Evolutionary conservation across 2,888 invertebrate genomes (phyloP).

Genomic region (Chaitophorus viminalis): DNA sequence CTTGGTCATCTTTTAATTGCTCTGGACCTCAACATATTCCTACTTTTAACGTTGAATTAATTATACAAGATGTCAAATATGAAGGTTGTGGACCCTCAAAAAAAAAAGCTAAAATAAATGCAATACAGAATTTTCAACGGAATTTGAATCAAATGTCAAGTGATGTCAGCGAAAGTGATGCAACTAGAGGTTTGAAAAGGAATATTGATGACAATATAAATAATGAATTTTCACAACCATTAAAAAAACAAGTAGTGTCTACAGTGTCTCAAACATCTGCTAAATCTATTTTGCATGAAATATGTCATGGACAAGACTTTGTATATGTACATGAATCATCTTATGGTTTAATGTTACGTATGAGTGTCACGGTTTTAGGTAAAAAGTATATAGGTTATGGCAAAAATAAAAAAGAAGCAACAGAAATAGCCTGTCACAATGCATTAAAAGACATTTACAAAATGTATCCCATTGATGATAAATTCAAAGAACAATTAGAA

Average conservation of each 20-base stretch:
- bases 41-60: slow-evolving; percentile 24
- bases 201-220: neutral
- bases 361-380: slow-evolving; percentile 28
- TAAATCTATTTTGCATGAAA: slow-evolving; percentile 32
- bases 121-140: neutral
- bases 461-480: neutral
- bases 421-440: slow-evolving; percentile 53
- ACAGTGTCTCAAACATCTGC: slow-evolving; percentile 19
- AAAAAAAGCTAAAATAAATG: slow-evolving; percentile 57
- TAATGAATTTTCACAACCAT: neutral
- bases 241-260: neutral
- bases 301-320: slow-evolving; percentile 15
- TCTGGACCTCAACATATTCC: slow-evolving; percentile 41
- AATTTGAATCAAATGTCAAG: neutral
- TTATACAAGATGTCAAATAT: neutral
- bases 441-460: slow-evolving; percentile 40
- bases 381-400: slow-evolving; percentile 45
- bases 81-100: slow-evolving; percentile 30
- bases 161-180: neutral
- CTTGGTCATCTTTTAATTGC: slow-evolving; percentile 29
- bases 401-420: slow-evolving; percentile 50
- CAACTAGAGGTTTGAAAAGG: neutral
- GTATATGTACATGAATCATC: neutral
- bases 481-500: slow-evolving; percentile 39
- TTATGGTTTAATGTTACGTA: slow-evolving; percentile 27